Conservation (phyloP, 1,140 invertebrate genomes). For the Battus philenor region DNA sequence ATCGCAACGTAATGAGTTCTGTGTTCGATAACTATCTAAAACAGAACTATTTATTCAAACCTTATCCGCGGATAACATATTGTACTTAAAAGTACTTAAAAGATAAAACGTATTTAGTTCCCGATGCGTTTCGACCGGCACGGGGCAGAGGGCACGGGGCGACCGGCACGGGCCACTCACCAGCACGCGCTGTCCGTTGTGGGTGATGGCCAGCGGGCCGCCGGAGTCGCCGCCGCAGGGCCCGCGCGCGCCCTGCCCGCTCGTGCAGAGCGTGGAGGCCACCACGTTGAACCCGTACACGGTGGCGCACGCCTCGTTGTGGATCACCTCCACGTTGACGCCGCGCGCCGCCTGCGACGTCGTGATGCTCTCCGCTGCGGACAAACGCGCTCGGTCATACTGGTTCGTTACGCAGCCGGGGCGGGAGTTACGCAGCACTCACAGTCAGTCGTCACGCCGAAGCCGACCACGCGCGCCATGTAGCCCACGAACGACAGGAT, state of each 20-base stretch:
- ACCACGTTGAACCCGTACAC: conserved; percentile 12
- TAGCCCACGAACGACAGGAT: conserved; percentile 9
- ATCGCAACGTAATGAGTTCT: no score
- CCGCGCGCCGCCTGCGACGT: conserved; percentile 3
- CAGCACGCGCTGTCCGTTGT: conserved; percentile 5
- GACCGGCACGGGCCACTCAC: conserved; percentile 4
- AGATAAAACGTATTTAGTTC: no score
- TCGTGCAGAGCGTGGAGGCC: conserved; percentile 12
- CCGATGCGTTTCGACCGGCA: no score
- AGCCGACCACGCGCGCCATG: conserved; percentile 2
- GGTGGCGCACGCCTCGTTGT: conserved; percentile 6
- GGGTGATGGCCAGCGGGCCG: conserved; percentile 2
- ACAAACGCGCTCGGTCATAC: background rate
- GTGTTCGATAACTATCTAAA: no score
- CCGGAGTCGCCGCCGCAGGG: conserved; percentile 14
- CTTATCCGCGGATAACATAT: no score
- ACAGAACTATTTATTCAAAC: no score
- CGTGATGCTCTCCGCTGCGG: conserved; percentile 6
- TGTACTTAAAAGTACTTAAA: no score
- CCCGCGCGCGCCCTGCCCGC: conserved; percentile 7
- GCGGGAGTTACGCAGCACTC: background rate
- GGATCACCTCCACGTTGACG: conserved; percentile 4
- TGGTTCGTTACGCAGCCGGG: background rate
- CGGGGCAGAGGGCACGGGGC: background rate
- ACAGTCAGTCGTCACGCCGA: conserved; percentile 10